phyloP scores from a whole-genome alignment of 2,797 vertebrate species.

The Diglossa cyanea region DNA sequence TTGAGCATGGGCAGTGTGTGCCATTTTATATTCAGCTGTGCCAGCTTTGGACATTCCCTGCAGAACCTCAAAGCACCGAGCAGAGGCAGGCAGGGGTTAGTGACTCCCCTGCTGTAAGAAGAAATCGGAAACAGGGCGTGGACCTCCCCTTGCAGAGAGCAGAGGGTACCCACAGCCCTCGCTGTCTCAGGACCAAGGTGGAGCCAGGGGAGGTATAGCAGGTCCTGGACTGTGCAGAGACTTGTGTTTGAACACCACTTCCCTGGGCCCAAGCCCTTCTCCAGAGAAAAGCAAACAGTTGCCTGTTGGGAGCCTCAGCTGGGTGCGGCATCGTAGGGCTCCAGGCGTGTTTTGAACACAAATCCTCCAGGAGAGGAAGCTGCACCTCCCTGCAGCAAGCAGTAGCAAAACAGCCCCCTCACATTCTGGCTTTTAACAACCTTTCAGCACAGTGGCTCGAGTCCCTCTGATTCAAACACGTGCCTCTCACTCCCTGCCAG shows the following conservation, averaged over 20 bases:
- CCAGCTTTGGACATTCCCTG: neutral
- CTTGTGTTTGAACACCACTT: slow-evolving; percentile 34
- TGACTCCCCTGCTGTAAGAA: neutral
- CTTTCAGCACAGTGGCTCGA: neutral
- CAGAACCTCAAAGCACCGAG: neutral
- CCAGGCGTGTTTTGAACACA: neutral
- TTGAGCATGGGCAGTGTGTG: neutral
- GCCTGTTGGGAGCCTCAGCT: neutral
- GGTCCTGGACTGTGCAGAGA: neutral
- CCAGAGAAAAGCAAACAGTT: slow-evolving; percentile 40
- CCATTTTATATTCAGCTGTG: neutral
- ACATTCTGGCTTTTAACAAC: neutral
- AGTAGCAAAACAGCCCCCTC: neutral
- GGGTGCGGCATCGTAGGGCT: neutral
- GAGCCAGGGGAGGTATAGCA: neutral
- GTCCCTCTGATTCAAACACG: neutral
- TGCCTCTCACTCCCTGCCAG: neutral
- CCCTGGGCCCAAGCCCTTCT: neutral
- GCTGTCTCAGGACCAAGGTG: neutral
- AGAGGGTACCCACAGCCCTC: fast-evolving
- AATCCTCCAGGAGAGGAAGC: neutral
- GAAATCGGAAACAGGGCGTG: neutral
- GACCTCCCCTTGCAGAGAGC: neutral
- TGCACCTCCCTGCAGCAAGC: neutral
- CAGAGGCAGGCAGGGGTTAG: neutral